phyloP scores from a whole-genome alignment of 2,113 vertebrate genomes.

The Cettia cetti region DNA sequence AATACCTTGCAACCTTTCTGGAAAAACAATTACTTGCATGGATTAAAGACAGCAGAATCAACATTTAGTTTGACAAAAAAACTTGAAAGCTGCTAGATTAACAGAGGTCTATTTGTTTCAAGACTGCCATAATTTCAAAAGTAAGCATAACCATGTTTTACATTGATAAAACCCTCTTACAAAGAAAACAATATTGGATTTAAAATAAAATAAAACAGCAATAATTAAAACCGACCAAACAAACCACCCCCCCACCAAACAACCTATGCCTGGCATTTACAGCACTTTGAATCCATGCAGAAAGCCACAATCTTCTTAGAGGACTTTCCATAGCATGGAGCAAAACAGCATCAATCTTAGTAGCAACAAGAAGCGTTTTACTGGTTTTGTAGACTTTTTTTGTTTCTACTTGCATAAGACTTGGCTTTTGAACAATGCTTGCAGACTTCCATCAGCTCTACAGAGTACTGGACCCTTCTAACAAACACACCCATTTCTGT shows the following conservation, averaged over 20 bases:
- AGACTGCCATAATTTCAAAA: not conserved
- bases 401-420: not conserved
- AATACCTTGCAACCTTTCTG: not conserved
- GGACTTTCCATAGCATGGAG: accelerated
- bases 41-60: not conserved
- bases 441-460: not conserved
- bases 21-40: not conserved
- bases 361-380: not conserved
- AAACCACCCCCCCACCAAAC: accelerated
- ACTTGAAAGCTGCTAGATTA: not conserved
- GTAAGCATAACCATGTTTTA: not conserved
- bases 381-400: not conserved
- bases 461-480: not conserved
- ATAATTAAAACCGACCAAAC: not conserved
- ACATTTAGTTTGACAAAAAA: not conserved
- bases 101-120: not conserved
- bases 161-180: not conserved
- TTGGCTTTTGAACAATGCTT: not conserved
- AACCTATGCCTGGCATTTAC: not conserved
- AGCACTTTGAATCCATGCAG: not conserved
- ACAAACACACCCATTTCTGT: not conserved
- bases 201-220: not conserved
- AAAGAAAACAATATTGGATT: not conserved
- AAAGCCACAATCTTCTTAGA: not conserved
- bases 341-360: not conserved